Percentiles rank a stretch among this genome's conserved stretches.
Evolutionary conservation across 1,140 invertebrate species (phyloP).

Genomic region (Ceratitis capitata): DNA sequence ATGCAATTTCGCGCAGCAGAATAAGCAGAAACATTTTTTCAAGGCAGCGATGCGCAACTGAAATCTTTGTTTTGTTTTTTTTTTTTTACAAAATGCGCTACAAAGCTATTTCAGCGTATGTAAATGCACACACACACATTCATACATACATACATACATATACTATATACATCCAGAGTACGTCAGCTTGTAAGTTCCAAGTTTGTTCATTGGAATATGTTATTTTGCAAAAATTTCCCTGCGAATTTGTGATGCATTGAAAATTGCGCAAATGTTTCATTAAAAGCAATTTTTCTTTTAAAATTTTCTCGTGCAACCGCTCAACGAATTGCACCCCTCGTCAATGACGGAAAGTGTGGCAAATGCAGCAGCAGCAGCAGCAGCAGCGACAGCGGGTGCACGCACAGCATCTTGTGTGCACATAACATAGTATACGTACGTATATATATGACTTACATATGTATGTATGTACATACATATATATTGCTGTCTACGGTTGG

Average conservation of each 20-base stretch:
- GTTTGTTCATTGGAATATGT: background rate
- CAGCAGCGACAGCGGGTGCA: background rate
- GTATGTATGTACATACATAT: background rate
- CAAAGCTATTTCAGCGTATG: background rate
- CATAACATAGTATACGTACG: background rate
- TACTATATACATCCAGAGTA: background rate
- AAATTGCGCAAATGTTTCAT: conserved; percentile 33
- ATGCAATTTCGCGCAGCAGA: no score
- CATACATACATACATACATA: background rate
- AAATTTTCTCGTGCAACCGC: conserved; percentile 7
- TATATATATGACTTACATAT: background rate
- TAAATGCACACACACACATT: background rate
- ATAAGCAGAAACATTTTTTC: no score
- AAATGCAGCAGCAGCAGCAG: background rate
- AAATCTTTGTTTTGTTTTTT: background rate
- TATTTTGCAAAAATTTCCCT: conserved; percentile 32
- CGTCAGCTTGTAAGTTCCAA: background rate
- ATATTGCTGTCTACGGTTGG: background rate
- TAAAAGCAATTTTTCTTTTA: conserved; percentile 35
- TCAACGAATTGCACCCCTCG: background rate
- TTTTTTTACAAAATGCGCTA: background rate
- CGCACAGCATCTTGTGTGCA: background rate
- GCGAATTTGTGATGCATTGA: conserved; percentile 29
- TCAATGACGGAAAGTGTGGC: background rate
- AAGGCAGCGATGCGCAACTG: conserved; percentile 7